Percentiles rank a stretch among this genome's conserved stretches.
Conservation (phyloP, 2,113 vertebrate species). For the Gallinago undulata region DNA sequence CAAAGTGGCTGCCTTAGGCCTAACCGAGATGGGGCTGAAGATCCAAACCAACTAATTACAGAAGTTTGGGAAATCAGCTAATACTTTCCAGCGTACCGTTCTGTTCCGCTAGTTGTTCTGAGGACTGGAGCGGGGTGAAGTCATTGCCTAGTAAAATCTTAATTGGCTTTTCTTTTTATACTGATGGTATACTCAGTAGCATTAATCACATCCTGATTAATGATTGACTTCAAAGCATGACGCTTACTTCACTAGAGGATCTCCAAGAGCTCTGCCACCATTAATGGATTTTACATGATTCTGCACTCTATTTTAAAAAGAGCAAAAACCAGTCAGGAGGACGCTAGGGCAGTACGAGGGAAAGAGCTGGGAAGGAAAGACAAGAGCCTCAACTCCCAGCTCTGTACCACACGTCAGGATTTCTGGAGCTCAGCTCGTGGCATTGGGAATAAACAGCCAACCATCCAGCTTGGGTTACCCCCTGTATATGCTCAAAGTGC, state of each 20-base stretch:
- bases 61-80: not conserved
- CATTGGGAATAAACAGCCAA: not conserved
- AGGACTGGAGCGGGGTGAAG: not conserved
- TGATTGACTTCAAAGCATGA: not conserved
- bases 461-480: not conserved
- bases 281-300: not conserved
- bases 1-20: not conserved
- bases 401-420: not conserved
- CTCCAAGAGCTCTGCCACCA: not conserved
- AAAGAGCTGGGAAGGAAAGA: not conserved
- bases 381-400: not conserved
- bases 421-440: not conserved
- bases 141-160: not conserved
- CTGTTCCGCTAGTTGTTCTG: not conserved
- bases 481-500: not conserved
- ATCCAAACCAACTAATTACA: not conserved
- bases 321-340: not conserved
- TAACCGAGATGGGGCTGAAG: not conserved
- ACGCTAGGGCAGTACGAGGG: fast-evolving
- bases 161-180: not conserved
- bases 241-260: not conserved
- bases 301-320: not conserved
- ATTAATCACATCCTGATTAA: slow-evolving; percentile 10
- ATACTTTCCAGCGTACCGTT: fast-evolving
- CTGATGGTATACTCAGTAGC: not conserved